These are phyloP conservation scores for Ephydatia muelleri DNA, from an alignment of 37 sponge, comb jelly and placozoan genomes.

Conservation along the genomic window DNA sequence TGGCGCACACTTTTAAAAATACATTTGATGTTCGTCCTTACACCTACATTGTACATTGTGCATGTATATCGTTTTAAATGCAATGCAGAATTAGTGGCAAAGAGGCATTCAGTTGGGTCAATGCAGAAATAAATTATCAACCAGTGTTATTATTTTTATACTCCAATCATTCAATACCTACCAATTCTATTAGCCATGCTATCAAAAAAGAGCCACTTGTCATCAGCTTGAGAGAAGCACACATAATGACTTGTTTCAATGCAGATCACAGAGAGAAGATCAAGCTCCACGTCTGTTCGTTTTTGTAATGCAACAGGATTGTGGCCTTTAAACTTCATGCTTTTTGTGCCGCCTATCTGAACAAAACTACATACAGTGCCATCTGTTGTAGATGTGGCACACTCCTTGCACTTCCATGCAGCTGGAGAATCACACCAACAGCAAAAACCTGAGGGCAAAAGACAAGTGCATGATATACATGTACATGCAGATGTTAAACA, in stretches of 20 bases:
- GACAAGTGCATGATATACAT: no score
- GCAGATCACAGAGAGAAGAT: constrained; percentile 89
- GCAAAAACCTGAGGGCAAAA: neutral
- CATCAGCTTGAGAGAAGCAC: constrained; percentile 70
- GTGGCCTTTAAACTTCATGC: neutral
- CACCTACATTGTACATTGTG: no score
- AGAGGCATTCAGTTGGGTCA: neutral
- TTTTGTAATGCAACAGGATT: neutral
- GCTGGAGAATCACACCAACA: neutral
- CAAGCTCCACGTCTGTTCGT: constrained; percentile 26
- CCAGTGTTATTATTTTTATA: neutral
- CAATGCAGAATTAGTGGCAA: no score
- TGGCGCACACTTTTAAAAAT: no score
- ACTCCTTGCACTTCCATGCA: neutral
- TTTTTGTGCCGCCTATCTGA: neutral
- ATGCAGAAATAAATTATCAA: neutral
- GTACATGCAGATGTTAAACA: neutral
- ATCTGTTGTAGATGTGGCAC: neutral
- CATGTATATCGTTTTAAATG: no score
- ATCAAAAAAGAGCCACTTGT: constrained; percentile 93
- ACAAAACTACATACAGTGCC: neutral
- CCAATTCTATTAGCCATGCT: constrained; percentile 95
- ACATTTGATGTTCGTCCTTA: no score
- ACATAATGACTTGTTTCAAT: constrained; percentile 98
- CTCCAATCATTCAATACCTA: constrained; percentile 9